Evolutionary conservation across 2,797 vertebrate species (phyloP), one percentile per base, ranked within the genome.

Genomic region (Allobates femoralis): DNA sequence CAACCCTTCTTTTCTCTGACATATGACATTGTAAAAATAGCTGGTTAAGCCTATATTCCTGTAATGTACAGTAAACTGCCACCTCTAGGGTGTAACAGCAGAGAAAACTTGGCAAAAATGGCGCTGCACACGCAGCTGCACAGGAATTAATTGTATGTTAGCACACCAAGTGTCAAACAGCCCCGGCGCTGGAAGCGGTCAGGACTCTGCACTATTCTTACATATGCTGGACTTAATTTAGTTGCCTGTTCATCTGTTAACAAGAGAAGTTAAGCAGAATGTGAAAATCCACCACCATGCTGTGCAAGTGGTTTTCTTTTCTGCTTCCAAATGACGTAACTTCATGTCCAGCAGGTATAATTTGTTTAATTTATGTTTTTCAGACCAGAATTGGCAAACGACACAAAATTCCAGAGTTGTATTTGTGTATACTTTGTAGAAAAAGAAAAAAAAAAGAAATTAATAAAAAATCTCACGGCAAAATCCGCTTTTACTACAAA

Each of bases 301-400:
- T 83, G 66, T 12, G 28, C 16, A 26, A 81, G 62, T 62, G 62
- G 41, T 16, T 82, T 81, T 74, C 53, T 71, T 71, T 71, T 83
- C 32, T 41, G 23, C 53, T 83, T 83, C 32, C 81, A 58, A 15
- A 74, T 83, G 66, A 73, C 21, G 51, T 58, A 32, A 74, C 32
- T 26, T 41, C 41, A 37, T 60, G 41, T 62, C 81, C 81, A 37
- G 55, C 53, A 60, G 69, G 32, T 83, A 60, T 60, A 83, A 60
- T 83, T 74, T 73, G 69, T 16, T 60, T 46, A 83, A 75, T 58
- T 58, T 75, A 37, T 83, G 81, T 60, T 73, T 81, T 62, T 75
- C 69, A 74, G 69, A 30, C 32, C 26, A 58, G n/a, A 41, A 55
- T 71, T 73, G 55, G 51, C 71, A 28, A 18, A 73, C 81, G 28